Evolutionary conservation across 2,113 vertebrate genomes (phyloP), one percentile per base, ranked within the genome.

Genomic region (Ctenodactylus gundi): DNA sequence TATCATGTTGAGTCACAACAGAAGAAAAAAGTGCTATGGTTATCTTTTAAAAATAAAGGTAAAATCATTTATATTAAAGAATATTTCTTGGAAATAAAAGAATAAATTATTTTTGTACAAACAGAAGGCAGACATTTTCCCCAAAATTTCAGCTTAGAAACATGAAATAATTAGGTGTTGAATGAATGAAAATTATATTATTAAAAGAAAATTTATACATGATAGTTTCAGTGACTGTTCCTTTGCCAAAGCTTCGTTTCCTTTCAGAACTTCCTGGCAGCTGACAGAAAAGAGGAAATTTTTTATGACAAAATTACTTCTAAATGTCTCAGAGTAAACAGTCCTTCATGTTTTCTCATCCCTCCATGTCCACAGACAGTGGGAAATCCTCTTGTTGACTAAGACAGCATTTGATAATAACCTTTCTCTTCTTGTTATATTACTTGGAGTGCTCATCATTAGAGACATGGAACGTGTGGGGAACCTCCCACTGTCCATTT

Each of bases 241-340:
- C 27, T 86, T 95, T 83, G 34, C 46, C 18, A 89, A 80, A 77
- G 41, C 90, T 95, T 81, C 80, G 44, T 93, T 92, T 90, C 39
- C 81, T 96, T 86, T 96, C 65, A 91, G 53, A 58, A 36, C 1
- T 81, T 91, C 90, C 65, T 92, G 90, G 88, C 68, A 94, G 57
- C 92, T 85, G 95, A 86, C 14, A 95, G 41, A 18, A 90, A 34
- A 93, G 68, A 92, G 96, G 34, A 55, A 93, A 93, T 86, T 96
- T 96, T n/a, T 96, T 93, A 91, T 88, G 77, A 97, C 87, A 83
- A 97, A 97, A 96, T 97, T 92, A 92, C 90, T 96, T 94, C 82
- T 96, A 96, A 96, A 91, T 96, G 94, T 92, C 67, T 36, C 93
- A 80, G 39, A 93, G 70, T 13, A 95, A 97, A 96, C 75, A 95